Evolutionary conservation across 2,113 vertebrate genomes (phyloP).

Genomic region (Muntiacus reevesi): DNA sequence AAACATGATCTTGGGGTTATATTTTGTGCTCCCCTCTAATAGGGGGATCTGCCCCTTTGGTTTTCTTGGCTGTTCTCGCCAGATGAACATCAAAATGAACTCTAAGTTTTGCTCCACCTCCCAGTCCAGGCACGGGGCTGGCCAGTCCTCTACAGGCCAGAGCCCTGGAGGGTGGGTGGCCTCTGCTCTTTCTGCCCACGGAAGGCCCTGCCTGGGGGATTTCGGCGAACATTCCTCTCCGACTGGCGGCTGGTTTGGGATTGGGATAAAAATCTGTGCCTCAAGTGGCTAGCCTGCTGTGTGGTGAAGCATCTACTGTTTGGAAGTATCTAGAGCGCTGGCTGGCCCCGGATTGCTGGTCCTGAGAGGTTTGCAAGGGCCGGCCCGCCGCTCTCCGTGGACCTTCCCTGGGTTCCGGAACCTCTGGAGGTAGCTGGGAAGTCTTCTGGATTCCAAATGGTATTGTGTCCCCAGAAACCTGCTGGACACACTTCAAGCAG

Average conservation of each 20-base stretch:
- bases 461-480: not conserved
- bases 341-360: not conserved
- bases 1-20: accelerated
- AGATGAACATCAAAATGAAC: not conserved
- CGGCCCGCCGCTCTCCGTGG: no score
- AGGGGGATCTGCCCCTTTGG: not conserved
- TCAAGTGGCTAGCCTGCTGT: not conserved
- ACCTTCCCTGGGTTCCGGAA: not conserved
- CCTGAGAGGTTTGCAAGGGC: not conserved
- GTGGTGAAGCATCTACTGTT: not conserved
- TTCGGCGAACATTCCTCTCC: not conserved
- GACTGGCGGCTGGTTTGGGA: not conserved
- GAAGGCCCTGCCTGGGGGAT: not conserved
- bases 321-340: not conserved
- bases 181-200: not conserved
- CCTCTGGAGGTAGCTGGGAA: not conserved
- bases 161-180: accelerated
- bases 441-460: not conserved
- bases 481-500: not conserved
- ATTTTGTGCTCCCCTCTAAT: not conserved
- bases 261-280: accelerated
- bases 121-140: not conserved
- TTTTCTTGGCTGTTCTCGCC: not conserved
- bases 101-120: not conserved
- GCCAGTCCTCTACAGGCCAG: no score